These are phyloP conservation scores for Fragum whitleyi DNA, from an alignment of 2,888 invertebrate genomes.

Conservation along the genomic window DNA sequence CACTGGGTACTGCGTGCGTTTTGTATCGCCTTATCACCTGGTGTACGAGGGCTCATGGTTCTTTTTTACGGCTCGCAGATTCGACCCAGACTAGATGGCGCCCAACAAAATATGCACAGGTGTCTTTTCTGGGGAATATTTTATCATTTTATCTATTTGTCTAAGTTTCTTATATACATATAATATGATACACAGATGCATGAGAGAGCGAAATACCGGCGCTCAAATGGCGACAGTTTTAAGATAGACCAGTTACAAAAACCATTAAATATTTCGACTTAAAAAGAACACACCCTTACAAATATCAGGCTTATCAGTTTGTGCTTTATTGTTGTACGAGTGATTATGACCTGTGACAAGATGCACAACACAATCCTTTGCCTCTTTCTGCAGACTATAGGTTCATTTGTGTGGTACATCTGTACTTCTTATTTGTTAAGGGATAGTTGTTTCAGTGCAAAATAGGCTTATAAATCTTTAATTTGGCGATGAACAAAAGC, in stretches of 20 bases:
- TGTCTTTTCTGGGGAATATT: slow-evolving; percentile 54
- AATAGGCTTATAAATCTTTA: no score
- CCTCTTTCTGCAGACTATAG: no score
- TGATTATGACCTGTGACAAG: background rate
- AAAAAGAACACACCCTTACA: background rate
- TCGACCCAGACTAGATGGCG: slow-evolving; percentile 54
- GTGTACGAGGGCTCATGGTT: slow-evolving; percentile 9
- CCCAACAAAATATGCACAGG: slow-evolving; percentile 61
- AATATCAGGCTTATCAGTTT: background rate
- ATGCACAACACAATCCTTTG: no score
- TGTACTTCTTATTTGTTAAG: no score
- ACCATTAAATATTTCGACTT: slow-evolving; percentile 36
- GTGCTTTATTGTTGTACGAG: background rate
- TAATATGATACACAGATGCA: slow-evolving; percentile 62
- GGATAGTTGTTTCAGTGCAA: no score
- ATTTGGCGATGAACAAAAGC: no score
- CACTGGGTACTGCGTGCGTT: slow-evolving; percentile 21
- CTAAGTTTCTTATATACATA: slow-evolving; percentile 56
- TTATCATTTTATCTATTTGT: slow-evolving; percentile 65
- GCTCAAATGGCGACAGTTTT: slow-evolving; percentile 43
- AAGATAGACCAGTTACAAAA: slow-evolving; percentile 43
- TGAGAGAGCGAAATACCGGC: slow-evolving; percentile 3
- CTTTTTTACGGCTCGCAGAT: slow-evolving; percentile 52
- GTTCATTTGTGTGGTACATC: no score
- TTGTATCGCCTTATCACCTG: slow-evolving; percentile 46